phyloP scores from a whole-genome alignment of 2,113 vertebrate species.

The Puffinus mauretanicus region DNA sequence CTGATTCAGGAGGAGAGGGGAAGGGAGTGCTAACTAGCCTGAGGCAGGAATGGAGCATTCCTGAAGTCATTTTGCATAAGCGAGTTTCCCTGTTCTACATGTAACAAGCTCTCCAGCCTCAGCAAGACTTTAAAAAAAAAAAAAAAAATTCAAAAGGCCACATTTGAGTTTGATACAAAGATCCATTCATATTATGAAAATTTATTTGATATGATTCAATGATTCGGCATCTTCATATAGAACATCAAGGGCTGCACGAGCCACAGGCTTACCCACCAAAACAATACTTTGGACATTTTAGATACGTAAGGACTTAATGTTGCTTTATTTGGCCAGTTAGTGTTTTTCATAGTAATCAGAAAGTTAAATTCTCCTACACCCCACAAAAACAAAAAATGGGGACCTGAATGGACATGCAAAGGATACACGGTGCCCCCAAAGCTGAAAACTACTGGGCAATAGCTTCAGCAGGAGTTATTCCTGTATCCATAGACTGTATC shows the following conservation, averaged over 20 bases:
- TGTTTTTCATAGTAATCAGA: not conserved
- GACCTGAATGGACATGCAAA: not conserved
- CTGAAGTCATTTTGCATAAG: not conserved
- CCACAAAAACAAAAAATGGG: not conserved
- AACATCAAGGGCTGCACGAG: not conserved
- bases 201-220: not conserved
- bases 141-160: not conserved
- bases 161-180: not conserved
- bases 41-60: not conserved
- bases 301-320: not conserved
- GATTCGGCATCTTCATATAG: not conserved
- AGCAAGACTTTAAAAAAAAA: not conserved
- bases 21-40: not conserved
- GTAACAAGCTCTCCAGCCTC: not conserved
- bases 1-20: not conserved
- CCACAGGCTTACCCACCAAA: not conserved
- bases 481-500: not conserved
- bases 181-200: not conserved
- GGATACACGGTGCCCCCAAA: not conserved
- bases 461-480: not conserved
- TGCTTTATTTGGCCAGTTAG: not conserved
- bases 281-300: not conserved
- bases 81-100: not conserved
- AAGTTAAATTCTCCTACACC: not conserved
- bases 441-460: not conserved